These are phyloP conservation scores for Netelia fuscicornis DNA, from an alignment of 2,888 invertebrate species.

Conservation along the genomic window DNA sequence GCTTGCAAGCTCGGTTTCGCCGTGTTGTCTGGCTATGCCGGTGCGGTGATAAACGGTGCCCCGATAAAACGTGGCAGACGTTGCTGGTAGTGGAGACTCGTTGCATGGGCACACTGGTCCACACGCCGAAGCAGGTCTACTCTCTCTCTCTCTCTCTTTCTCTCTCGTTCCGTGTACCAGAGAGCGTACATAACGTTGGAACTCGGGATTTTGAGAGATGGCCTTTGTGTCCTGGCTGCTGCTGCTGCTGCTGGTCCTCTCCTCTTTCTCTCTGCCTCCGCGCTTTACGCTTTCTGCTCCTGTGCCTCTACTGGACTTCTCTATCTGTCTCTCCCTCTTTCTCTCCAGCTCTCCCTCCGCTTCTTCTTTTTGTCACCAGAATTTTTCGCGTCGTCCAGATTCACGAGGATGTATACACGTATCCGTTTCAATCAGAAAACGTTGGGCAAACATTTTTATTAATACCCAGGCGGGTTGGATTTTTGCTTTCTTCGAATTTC, in stretches of 20 bases:
- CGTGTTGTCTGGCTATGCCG: conserved; percentile 77
- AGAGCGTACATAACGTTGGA: conserved; percentile 63
- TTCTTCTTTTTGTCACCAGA: conserved; percentile 53
- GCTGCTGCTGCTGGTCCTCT: conserved; percentile 65
- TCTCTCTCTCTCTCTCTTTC: not conserved
- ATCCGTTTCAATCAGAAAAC: not conserved
- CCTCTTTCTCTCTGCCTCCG: conserved; percentile 24
- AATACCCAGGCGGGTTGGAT: conserved; percentile 1
- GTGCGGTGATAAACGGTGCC: conserved; percentile 80
- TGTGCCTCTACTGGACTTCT: conserved; percentile 61
- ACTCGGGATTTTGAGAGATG: conserved; percentile 77
- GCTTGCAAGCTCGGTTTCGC: conserved; percentile 70
- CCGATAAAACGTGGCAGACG: conserved; percentile 79
- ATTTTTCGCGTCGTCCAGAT: conserved; percentile 52
- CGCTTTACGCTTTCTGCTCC: conserved; percentile 59
- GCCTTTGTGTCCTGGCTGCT: conserved; percentile 67
- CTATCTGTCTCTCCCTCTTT: not conserved
- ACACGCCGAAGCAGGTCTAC: conserved; percentile 10
- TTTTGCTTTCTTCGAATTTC: not conserved
- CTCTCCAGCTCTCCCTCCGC: conserved; percentile 47
- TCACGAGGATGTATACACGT: conserved; percentile 31
- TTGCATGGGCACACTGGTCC: conserved; percentile 38
- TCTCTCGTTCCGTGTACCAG: conserved; percentile 1
- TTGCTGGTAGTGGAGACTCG: conserved; percentile 60
- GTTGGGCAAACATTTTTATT: conserved; percentile 16